Base-by-base conservation (phyloP, 2,797 vertebrate species). In the Parauchenoglanis punctatus region DNA sequence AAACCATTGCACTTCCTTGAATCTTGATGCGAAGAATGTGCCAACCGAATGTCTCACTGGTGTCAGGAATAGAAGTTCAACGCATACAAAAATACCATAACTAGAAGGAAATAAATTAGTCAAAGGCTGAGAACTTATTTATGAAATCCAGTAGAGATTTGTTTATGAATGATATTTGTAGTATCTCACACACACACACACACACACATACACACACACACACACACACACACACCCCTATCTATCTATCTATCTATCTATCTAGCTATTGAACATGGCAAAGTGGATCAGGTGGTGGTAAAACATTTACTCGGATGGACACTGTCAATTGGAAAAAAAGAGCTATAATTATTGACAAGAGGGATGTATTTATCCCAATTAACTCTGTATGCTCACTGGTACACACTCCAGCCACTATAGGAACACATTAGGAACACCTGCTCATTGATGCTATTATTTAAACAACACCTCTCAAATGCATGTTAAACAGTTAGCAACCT, bases 11-110 rank as follows among this genome's bases (percentile, higher is more conserved):
- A 86, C 73, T 52, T 76, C 1, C 13, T 28, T 17, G 73, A 28
- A 35, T 23, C n/a, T 59, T 15, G 10, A 70, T 83, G 23, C 56
- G 54, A 83, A 13, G 5, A 75, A 44, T 10, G 82, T 73, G 56
- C 12, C 20, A 81, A 31, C 13, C 52, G 40, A 67, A 75, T 70
- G n/a, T 52, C 81, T 49, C 72, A 68, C n/a, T 86, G 20, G 85
- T n/a, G 40, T 7, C 85, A 86, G 65, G 11, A 81, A 86, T 46
- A 81, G n/a, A 63, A 52, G 65, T 81, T 68, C 17, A 82, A 83
- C 73, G 20, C 40, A 87, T 63, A 58, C 61, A 13, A 76, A 52
- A 49, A 23, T 73, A 31, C 7, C 40, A 20, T 68, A 18, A 61
- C 40, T 40, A 40, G 49, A 72, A 15, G 31, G 28, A 20, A 63